Base-by-base conservation (phyloP, 2,113 vertebrate genomes). In the Elephantulus edwardii region DNA sequence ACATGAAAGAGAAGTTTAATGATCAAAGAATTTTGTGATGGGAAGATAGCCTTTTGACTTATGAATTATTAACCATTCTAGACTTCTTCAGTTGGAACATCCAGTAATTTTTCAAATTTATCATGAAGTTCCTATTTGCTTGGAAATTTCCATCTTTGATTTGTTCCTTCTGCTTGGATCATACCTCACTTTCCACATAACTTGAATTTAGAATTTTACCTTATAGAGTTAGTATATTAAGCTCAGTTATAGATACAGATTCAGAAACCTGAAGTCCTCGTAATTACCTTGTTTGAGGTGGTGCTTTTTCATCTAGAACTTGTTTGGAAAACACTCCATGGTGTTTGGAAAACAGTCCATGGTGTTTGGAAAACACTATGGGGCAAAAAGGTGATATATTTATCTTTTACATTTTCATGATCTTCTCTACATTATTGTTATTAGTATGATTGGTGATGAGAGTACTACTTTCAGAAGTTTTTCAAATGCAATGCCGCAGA, bases 1-100 rank as follows among this genome's bases (percentile, higher is more conserved):
- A 50, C 58, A 26, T 56, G n/a, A 91, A 89, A 62, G 30, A 76
- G 30, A 50, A 48, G 19, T 91, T 84, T 42, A 83, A 81, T 74
- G 77, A 56, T 80, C 48, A 89, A 7, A 93, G 52, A 79, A 20
- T 80, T 89, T 85, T 83, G 30, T 79, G 24, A 50, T 76, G 28
- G 17, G 30, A 92, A 92, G 46, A 90, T 83, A 90, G 38, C 16
- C 7, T 88, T 68, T 93, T 94, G 60, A 17, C 40, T 86, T 81
- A 56, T 42, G 46, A 79, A 76, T 86, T 74, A 83, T 70, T 82
- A 90, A 68, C 48, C 8, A 83, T 83, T 86, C 70, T 87, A 66
- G 33, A 83, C 30, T 89, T 93, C 28, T 3, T 86, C 12, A 20
- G 17, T 20, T 84, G 46, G 44, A 58, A 89, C 42, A 28, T 72